phyloP scores from a whole-genome alignment of 2,113 vertebrate genomes.

The Machaerirhynchus nigripectus region DNA sequence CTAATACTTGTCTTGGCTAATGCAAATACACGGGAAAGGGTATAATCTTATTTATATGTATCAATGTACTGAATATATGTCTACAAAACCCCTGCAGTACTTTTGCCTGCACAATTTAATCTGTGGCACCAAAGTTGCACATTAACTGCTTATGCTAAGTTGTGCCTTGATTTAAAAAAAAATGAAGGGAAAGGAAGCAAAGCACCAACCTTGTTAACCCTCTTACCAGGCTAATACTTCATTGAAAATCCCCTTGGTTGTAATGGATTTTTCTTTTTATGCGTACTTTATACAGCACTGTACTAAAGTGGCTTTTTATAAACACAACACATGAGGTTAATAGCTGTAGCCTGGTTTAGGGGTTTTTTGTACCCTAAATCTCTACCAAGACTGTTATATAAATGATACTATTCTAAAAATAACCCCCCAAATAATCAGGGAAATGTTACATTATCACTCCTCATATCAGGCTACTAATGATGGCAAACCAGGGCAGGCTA shows the following conservation, averaged over 20 bases:
- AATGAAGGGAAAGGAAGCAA: constrained; percentile 9
- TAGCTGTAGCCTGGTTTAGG: constrained; percentile 42
- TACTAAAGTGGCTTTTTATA: constrained; percentile 71
- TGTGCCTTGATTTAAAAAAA: constrained; percentile 36
- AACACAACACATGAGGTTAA: constrained; percentile 54
- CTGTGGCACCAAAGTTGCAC: constrained; percentile 33
- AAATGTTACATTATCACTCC: constrained; percentile 54
- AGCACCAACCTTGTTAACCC: constrained; percentile 73
- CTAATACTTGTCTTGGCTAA: constrained; percentile 58
- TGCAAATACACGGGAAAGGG: constrained; percentile 68
- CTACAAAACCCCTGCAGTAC: constrained; percentile 13
- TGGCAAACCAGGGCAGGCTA: constrained; percentile 22
- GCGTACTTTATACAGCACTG: constrained; percentile 65
- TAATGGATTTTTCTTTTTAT: constrained; percentile 71
- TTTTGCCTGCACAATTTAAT: constrained; percentile 26
- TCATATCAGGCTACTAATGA: constrained; percentile 6
- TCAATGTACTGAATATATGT: constrained; percentile 51
- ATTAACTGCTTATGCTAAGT: constrained; percentile 45
- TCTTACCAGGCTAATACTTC: constrained; percentile 78
- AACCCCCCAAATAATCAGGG: constrained; percentile 23
- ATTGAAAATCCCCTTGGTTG: constrained; percentile 70
- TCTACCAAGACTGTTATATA: constrained; percentile 70
- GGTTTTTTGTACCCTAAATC: constrained; percentile 63
- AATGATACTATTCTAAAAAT: constrained; percentile 66
- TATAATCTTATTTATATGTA: constrained; percentile 76